Evolutionary conservation across 1,140 invertebrate species (phyloP), one percentile per base, ranked within the genome.

Genomic region (Tenebrio molitor): DNA sequence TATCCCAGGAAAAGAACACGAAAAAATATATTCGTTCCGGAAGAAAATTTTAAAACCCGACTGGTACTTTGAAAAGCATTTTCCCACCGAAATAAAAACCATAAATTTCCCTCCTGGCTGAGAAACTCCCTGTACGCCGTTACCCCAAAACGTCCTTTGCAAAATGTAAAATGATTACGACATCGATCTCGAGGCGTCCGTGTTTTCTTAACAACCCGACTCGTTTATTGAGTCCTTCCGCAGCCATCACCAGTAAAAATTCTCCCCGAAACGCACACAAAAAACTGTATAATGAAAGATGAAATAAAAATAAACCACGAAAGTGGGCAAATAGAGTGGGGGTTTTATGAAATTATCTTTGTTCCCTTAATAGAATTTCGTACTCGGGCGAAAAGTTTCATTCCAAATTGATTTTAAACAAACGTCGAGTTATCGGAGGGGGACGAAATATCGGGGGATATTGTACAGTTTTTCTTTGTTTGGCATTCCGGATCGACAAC

Each of bases 371-470:
- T 53, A 53, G 46, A 53, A 53, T 53, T 53, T 23, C 14, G 21
- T 58, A 14, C 50, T 58, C 8, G 21, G 50, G 0, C 50, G 50
- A 58, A 58, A 58, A 58, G 50, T 58, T 58, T 58, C 50, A 58
- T 58, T 58, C 50, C 50, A 58, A 58, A 58, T 58, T 58, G 50
- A 58, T 58, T 58, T 58, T 58, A 58, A 58, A 25, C 50, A 58
- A 58, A 58, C 50, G 21, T 33, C 50, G 21, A 58, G 50, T 58
- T 58, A 58, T 58, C 50, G 50, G 23, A 33, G 25, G 19, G 50
- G 50, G 21, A 33, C 16, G 23, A 58, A 58, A 29, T 58, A 58
- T 58, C 15, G 50, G 23, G 23, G 23, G 50, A 58, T 58, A 58
- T 58, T 58, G 50, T 58, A 29, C 21, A 23, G n/a, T 34, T 58